phyloP scores from a whole-genome alignment of 2,797 vertebrate genomes.

The Sebastes jordani region DNA sequence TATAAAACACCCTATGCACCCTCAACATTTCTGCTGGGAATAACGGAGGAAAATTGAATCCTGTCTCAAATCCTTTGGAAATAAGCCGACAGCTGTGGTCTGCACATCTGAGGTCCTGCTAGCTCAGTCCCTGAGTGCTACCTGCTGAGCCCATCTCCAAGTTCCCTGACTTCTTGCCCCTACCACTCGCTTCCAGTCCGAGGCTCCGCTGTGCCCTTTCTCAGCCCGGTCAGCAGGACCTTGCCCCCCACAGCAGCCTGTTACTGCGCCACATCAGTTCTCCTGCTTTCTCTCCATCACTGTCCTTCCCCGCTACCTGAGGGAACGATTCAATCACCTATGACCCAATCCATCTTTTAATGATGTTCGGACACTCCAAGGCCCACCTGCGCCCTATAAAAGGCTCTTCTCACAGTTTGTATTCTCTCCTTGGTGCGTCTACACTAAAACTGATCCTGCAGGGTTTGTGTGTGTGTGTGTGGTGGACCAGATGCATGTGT shows the following conservation, averaged over 20 bases:
- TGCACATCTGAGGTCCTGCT: slow-evolving; percentile 27
- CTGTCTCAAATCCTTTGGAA: slow-evolving; percentile 2
- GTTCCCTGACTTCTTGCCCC: slow-evolving; percentile 23
- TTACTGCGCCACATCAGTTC: slow-evolving; percentile 54
- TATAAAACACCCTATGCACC: not conserved
- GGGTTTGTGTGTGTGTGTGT: not conserved
- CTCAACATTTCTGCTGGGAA: not conserved
- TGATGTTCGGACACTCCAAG: slow-evolving; percentile 69
- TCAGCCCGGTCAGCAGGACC: slow-evolving; percentile 53
- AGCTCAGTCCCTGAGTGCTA: slow-evolving; percentile 23
- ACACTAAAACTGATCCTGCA: slow-evolving; percentile 26
- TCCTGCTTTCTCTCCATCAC: slow-evolving; percentile 51
- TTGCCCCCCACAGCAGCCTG: slow-evolving; percentile 37
- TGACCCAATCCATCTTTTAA: slow-evolving; percentile 77
- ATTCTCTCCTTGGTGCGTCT: slow-evolving; percentile 28
- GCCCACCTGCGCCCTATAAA: slow-evolving; percentile 68
- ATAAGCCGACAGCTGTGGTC: slow-evolving; percentile 23
- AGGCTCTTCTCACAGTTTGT: slow-evolving; percentile 39
- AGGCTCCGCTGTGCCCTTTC: slow-evolving; percentile 47
- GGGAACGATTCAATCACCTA: slow-evolving; percentile 72
- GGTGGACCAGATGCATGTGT: not conserved
- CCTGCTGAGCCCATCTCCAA: slow-evolving; percentile 56
- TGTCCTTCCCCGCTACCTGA: slow-evolving; percentile 55
- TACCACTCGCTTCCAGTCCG: slow-evolving; percentile 29
- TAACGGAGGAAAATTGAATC: not conserved